Evolutionary conservation across 1,140 invertebrate species (phyloP), one percentile per base, ranked within the genome.

Genomic region (Leptinotarsa texana): DNA sequence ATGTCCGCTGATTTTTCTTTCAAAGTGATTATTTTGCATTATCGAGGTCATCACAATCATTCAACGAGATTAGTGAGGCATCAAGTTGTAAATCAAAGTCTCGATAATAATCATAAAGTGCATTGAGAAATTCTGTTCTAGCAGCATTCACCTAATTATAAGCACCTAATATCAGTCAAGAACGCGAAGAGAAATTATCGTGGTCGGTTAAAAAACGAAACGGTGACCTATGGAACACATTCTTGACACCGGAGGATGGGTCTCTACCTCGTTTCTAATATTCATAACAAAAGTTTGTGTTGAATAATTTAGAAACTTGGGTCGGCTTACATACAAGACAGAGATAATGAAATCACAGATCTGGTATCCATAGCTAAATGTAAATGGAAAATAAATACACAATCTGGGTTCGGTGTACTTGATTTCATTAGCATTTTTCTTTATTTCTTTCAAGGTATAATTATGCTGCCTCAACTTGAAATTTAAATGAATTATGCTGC

Each of bases 101-200:
- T 3, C 15, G 51, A 57, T 57, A 57, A 57, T 57, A 57, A 57
- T 57, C 51, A 57, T 57, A n/a, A 17, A 17, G 51, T 57, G 15
- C 51, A 57, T 57, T 13, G 13, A 18, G 15, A 57, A 57, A 57
- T 57, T 57, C 51, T 18, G n/a, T 17, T 57, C 51, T 57, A 17
- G 17, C 51, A 57, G 51, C 51, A 57, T 57, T 57, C 51, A 57
- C 51, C n/a, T 57, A 57, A 57, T 57, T 57, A 57, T 57, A 57
- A 57, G 51, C 51, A 18, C n/a, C n/a, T 18, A 57, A 17, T 6
- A 18, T 57, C 51, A 18, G n/a, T 15, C 51, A 18, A 57, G 51
- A 57, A 57, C 51, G 51, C 51, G 51, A 57, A 18, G 51, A 15
- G 51, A 57, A 57, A 57, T 57, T 18, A 57, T 57, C n/a, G 6